phyloP scores from a whole-genome alignment of 2,113 vertebrate species.

The Anolis carolinensis region DNA sequence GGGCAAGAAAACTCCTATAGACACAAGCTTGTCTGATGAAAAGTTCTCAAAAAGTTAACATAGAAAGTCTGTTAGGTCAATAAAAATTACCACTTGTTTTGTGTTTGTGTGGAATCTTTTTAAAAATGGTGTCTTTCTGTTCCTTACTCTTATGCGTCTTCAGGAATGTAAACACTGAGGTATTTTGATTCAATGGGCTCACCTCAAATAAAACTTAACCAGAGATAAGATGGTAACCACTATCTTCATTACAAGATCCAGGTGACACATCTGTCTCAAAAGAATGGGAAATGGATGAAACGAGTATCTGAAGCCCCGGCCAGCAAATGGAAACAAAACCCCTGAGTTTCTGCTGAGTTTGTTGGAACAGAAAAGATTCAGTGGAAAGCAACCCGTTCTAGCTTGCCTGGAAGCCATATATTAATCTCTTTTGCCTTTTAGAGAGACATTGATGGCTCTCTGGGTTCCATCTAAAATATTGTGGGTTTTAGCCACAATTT shows the following conservation, averaged over 20 bases:
- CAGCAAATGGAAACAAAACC: background rate
- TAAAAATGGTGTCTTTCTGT: background rate
- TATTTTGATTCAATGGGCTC: too few relatives aligned
- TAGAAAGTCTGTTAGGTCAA: background rate
- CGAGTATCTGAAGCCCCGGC: background rate
- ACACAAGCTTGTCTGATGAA: background rate
- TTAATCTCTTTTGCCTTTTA: conserved; percentile 11
- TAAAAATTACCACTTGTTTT: background rate
- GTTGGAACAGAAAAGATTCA: conserved; percentile 2
- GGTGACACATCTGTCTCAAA: background rate
- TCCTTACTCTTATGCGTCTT: background rate
- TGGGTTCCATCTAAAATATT: background rate
- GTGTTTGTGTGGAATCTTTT: background rate
- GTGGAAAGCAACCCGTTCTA: conserved; percentile 17
- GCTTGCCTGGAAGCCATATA: conserved; percentile 9
- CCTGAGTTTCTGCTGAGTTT: background rate
- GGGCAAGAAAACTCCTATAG: background rate
- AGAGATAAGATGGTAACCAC: background rate
- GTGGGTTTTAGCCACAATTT: background rate
- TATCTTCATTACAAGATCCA: background rate
- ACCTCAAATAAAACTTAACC: background rate
- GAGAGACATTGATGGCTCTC: too few relatives aligned
- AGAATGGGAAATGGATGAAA: rapidly evolving
- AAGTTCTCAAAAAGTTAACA: background rate
- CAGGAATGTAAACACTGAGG: too few relatives aligned